Conservation (phyloP, 2,888 invertebrate species). For the Megastigmus dorsalis region DNA sequence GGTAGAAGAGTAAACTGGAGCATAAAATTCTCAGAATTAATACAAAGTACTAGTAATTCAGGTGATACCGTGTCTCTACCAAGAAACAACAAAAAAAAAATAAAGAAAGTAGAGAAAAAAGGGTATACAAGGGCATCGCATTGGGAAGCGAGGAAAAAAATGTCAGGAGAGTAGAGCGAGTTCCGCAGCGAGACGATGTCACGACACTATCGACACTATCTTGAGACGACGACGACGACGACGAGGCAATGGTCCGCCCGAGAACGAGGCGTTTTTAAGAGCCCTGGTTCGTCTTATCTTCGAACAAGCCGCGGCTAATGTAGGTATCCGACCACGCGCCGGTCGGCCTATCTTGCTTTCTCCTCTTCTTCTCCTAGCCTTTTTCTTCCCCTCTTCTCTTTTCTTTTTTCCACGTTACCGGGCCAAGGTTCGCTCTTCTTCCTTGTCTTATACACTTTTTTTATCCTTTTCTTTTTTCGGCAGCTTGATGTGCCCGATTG, state of each 20-base stretch:
- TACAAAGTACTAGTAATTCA: too few species aligned
- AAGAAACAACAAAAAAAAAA: constrained; percentile 3
- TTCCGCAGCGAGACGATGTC: constrained; percentile 59
- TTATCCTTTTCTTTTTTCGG: constrained; percentile 49
- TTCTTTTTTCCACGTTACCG: constrained; percentile 44
- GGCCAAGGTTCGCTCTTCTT: constrained; percentile 55
- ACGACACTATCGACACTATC: constrained; percentile 68
- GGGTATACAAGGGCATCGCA: neutral
- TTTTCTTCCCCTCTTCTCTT: constrained; percentile 23
- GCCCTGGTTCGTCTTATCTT: constrained; percentile 63
- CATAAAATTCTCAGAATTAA: too few species aligned
- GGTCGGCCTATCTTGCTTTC: constrained; percentile 40
- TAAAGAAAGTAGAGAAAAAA: constrained; percentile 19
- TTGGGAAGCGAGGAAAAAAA: constrained; percentile 22
- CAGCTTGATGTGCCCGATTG: constrained; percentile 38
- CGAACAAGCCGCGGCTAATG: constrained; percentile 69
- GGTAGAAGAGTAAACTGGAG: too few species aligned
- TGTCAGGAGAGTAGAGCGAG: constrained; percentile 55
- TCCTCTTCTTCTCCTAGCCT: constrained; percentile 4
- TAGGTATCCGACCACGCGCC: constrained; percentile 62
- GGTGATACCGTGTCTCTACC: neutral
- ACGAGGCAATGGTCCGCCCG: constrained; percentile 36
- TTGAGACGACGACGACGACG: constrained; percentile 53
- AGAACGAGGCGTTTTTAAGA: constrained; percentile 65
- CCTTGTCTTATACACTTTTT: constrained; percentile 38